A percentile compares a stretch with the other conserved stretches of the same genome.
Conservation (phyloP, 2,113 vertebrate genomes). For the Sula dactylatra region DNA sequence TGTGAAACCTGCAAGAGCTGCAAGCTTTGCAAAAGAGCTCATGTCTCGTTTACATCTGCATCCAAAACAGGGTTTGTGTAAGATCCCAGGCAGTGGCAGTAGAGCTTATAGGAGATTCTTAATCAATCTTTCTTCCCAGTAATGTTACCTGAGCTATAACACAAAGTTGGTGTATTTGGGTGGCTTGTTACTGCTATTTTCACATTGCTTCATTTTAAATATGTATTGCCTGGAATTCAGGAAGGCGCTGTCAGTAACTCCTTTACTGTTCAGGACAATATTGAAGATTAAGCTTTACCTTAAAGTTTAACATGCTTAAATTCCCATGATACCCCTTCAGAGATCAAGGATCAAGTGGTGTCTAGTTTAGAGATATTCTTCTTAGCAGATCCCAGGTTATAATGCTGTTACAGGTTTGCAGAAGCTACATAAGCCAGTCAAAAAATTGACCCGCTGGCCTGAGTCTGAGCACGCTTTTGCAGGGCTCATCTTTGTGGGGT, state of each 20-base stretch:
- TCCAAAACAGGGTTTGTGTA: background rate
- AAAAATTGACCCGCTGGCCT: background rate
- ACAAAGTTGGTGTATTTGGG: background rate
- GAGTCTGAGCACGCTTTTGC: background rate
- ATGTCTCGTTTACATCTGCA: background rate
- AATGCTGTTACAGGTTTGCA: background rate
- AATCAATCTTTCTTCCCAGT: background rate
- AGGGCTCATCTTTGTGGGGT: background rate
- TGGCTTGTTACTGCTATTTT: background rate
- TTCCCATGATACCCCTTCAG: background rate
- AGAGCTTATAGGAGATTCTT: background rate
- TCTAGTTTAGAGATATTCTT: background rate
- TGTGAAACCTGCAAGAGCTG: background rate
- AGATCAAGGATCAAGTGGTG: background rate
- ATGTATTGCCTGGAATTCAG: background rate
- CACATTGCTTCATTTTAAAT: background rate
- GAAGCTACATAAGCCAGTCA: background rate
- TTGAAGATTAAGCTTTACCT: background rate
- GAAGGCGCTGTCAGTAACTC: background rate
- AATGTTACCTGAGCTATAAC: background rate
- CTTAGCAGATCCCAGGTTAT: background rate
- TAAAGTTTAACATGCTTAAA: background rate
- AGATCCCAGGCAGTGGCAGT: background rate
- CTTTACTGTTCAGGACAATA: background rate
- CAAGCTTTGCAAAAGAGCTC: background rate